Evolutionary conservation across 2,888 invertebrate genomes (phyloP).

Genomic region (Protonemura montana): DNA sequence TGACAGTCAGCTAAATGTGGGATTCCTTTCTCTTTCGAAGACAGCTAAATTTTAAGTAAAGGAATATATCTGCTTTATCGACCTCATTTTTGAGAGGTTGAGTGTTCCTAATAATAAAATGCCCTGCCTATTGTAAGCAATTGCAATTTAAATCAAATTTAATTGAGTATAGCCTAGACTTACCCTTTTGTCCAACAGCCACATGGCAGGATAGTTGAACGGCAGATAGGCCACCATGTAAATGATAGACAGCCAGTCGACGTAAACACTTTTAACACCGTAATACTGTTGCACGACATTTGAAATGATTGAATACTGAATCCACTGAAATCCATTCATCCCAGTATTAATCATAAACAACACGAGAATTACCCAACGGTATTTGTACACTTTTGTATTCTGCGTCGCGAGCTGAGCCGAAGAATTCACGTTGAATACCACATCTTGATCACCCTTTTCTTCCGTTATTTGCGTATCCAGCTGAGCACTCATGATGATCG

Average conservation of each 20-base stretch:
- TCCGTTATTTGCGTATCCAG: too few relatives aligned
- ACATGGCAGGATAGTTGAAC: constrained; percentile 96
- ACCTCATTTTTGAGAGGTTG: too few relatives aligned
- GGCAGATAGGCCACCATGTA: constrained; percentile 98
- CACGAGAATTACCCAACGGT: constrained; percentile 84
- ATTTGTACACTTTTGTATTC: constrained; percentile 65
- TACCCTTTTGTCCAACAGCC: constrained; percentile 92
- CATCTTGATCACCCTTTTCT: not conserved
- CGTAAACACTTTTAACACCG: constrained; percentile 71
- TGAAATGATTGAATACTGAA: constrained; percentile 93
- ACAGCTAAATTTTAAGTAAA: too few relatives aligned
- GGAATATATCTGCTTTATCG: too few relatives aligned
- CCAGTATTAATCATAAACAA: constrained; percentile 91
- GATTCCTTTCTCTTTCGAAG: too few relatives aligned
- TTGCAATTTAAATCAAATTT: too few relatives aligned
- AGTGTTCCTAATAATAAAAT: too few relatives aligned
- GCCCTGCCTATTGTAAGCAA: too few relatives aligned
- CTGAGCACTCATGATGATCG: too few relatives aligned
- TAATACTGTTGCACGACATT: constrained; percentile 83
- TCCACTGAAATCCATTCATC: constrained; percentile 95
- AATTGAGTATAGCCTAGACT: too few relatives aligned
- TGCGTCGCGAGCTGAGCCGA: not conserved
- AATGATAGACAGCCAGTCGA: constrained; percentile 98
- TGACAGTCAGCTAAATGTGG: too few relatives aligned
- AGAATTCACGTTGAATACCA: not conserved